Conservation (phyloP, 2,888 invertebrate genomes). For the Cephus runcator region DNA sequence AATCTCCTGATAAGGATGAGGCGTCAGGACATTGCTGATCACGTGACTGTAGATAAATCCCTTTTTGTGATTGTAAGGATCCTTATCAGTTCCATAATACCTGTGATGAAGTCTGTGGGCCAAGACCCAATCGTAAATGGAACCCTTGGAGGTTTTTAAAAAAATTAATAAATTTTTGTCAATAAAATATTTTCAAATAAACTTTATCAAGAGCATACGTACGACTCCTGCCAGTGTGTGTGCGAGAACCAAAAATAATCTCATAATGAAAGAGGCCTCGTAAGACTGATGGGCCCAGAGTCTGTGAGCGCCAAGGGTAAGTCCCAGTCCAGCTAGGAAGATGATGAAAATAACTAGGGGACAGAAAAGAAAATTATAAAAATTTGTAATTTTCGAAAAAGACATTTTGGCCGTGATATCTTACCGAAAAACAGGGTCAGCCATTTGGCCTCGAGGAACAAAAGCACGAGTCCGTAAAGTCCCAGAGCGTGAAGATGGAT, state of each 20-base stretch:
- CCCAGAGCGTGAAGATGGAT: conserved; percentile 80
- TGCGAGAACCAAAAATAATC: conserved; percentile 81
- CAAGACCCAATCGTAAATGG: conserved; percentile 86
- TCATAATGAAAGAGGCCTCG: conserved; percentile 77
- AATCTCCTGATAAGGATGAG: conserved; percentile 74
- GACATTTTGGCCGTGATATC: conserved; percentile 49
- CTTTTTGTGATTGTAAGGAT: conserved; percentile 82
- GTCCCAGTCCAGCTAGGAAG: conserved; percentile 77
- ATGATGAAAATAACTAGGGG: conserved; percentile 73
- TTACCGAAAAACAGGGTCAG: conserved; percentile 75
- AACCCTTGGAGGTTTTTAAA: conserved; percentile 70
- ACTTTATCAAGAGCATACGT: conserved; percentile 50
- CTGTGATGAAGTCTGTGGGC: conserved; percentile 86
- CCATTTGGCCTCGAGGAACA: conserved; percentile 72
- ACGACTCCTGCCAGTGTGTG: conserved; percentile 93
- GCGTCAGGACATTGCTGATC: conserved; percentile 74
- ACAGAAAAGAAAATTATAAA: background rate
- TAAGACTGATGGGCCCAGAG: conserved; percentile 92
- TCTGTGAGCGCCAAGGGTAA: conserved; percentile 92
- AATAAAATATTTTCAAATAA: background rate
- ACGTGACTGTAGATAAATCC: conserved; percentile 88
- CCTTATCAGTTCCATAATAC: conserved; percentile 79
- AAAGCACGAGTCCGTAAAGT: conserved; percentile 72
- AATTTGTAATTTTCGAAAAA: background rate
- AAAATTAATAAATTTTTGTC: background rate